Evolutionary conservation across 2,797 vertebrate species (phyloP).

Genomic region (Aldrovandia affinis): DNA sequence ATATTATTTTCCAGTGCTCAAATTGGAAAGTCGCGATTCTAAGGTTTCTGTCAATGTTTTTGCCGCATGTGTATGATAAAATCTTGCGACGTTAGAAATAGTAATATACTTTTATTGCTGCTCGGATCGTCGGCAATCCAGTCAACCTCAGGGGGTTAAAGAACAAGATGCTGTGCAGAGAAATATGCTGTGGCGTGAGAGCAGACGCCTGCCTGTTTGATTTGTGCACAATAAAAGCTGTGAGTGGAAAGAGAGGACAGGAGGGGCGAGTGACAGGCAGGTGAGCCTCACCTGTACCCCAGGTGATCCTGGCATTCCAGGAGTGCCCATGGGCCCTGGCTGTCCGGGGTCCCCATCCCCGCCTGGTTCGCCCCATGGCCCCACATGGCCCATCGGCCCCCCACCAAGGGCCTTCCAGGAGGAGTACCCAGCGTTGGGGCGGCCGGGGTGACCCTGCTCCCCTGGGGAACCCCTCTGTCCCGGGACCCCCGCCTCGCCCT

Average conservation of each 20-base stretch:
- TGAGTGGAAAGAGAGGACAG: too few relatives aligned
- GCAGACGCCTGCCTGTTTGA: too few relatives aligned
- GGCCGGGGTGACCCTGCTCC: conserved; percentile 74
- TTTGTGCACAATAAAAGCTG: too few relatives aligned
- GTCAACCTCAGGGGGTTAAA: too few relatives aligned
- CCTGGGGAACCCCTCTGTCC: conserved; percentile 72
- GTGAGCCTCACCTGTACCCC: conserved; percentile 66
- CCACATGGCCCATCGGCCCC: conserved; percentile 68
- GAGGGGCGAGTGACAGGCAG: too few relatives aligned
- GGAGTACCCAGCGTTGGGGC: conserved; percentile 56
- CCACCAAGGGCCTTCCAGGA: conserved; percentile 71
- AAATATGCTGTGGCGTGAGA: not conserved
- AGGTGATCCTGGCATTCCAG: conserved; percentile 51
- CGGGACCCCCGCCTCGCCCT: conserved; percentile 71
- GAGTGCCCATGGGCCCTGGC: conserved; percentile 68
- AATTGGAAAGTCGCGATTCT: too few relatives aligned
- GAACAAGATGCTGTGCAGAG: not conserved
- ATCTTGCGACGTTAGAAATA: too few relatives aligned
- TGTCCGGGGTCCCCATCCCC: conserved; percentile 67
- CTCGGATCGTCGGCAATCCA: too few relatives aligned
- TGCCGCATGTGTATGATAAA: too few relatives aligned
- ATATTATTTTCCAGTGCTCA: too few relatives aligned
- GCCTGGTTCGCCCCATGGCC: conserved; percentile 67
- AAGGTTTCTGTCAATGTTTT: too few relatives aligned
- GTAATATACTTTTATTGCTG: too few relatives aligned